Conservation (phyloP, 1,140 invertebrate genomes). For the Acromyrmex echinatior region DNA sequence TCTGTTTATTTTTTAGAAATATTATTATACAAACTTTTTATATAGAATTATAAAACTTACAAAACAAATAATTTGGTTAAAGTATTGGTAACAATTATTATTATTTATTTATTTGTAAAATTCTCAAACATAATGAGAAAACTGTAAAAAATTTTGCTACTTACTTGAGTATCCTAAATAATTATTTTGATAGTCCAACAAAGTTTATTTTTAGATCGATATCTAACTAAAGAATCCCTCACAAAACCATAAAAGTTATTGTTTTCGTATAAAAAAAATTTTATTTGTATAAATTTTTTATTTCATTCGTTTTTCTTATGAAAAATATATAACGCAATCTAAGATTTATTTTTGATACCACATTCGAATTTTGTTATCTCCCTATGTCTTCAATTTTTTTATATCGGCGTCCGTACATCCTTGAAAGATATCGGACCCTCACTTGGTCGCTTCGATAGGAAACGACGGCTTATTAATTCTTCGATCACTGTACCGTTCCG, state of each 20-base stretch:
- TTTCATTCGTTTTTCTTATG: background rate
- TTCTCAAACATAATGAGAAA: too few species aligned
- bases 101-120: too few species aligned
- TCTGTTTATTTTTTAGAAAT: background rate
- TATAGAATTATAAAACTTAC: too few species aligned
- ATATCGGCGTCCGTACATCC: background rate
- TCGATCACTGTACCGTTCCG: conserved; percentile 19
- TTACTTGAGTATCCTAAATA: too few species aligned
- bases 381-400: background rate
- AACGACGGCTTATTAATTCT: conserved; percentile 58
- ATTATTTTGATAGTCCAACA: too few species aligned
- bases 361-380: background rate
- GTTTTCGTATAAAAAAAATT: background rate
- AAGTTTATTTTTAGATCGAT: too few species aligned
- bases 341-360: background rate
- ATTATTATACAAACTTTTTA: background rate
- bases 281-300: background rate
- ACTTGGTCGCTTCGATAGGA: background rate
- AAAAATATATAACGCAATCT: background rate
- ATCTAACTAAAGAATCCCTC: too few species aligned
- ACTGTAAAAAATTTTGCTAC: too few species aligned
- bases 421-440: background rate
- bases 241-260: too few species aligned
- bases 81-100: too few species aligned
- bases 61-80: too few species aligned